phyloP scores from a whole-genome alignment of 2,113 vertebrate species.

The Saimiri boliviensis region DNA sequence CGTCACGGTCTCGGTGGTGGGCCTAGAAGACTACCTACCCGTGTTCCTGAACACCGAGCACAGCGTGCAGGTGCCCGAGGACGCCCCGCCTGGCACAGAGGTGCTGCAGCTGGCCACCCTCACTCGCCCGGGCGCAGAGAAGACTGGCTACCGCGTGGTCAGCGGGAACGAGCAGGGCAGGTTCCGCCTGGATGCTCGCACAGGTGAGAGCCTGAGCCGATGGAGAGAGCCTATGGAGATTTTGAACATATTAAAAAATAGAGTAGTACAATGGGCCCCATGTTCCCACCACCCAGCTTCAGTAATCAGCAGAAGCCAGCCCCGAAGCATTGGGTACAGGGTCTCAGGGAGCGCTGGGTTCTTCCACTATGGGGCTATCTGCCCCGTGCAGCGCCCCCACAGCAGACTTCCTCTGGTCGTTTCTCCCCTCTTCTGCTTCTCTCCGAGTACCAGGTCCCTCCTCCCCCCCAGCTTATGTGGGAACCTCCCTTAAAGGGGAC shows the following conservation, averaged over 20 bases:
- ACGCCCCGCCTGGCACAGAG: slow-evolving; percentile 85
- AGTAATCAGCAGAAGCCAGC: too few relatives aligned
- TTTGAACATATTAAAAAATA: too few relatives aligned
- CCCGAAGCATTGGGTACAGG: rapidly evolving
- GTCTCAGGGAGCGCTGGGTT: background rate
- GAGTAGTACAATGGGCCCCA: background rate
- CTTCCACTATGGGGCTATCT: background rate
- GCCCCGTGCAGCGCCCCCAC: background rate
- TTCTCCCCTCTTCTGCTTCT: background rate
- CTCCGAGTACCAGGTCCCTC: background rate
- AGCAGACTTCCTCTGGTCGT: background rate
- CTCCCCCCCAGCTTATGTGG: background rate
- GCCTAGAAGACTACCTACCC: slow-evolving; percentile 93
- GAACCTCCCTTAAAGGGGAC: background rate
- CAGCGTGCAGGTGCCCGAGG: slow-evolving; percentile 88
- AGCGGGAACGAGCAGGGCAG: slow-evolving; percentile 91
- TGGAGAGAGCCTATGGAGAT: too few relatives aligned
- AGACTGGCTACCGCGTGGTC: slow-evolving; percentile 86
- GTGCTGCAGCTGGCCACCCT: slow-evolving; percentile 89
- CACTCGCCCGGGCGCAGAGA: slow-evolving; percentile 84
- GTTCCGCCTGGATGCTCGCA: slow-evolving; percentile 89
- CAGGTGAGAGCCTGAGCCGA: slow-evolving; percentile 85
- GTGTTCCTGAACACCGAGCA: slow-evolving; percentile 92
- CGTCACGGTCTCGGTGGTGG: slow-evolving; percentile 91
- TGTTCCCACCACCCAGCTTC: background rate